Percentiles rank a stretch among this genome's conserved stretches.
Evolutionary conservation across 2,888 invertebrate genomes (phyloP).

Genomic region (Pammene aurita): DNA sequence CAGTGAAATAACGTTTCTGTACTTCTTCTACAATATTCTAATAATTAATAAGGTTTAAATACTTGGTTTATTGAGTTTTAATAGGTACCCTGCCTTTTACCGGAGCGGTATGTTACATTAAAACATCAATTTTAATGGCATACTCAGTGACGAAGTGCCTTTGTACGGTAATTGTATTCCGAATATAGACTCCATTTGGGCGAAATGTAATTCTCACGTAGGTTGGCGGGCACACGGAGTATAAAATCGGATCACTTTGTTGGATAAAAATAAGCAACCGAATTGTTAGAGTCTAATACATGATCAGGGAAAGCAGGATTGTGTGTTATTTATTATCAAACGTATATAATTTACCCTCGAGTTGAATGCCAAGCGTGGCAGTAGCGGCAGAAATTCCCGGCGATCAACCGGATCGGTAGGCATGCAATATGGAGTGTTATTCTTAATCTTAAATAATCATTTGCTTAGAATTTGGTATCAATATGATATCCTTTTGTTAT

Average conservation of each 20-base stretch:
- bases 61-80: neutral
- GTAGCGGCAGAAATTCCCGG: constrained; percentile 9
- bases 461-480: no score
- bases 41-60: no score
- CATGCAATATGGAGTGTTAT: constrained; percentile 7
- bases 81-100: constrained; percentile 1
- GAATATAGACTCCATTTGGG: constrained; percentile 31
- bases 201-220: constrained; percentile 32
- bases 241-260: constrained; percentile 13
- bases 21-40: no score
- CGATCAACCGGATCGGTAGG: neutral
- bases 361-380: neutral
- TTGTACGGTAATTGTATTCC: constrained; percentile 29
- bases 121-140: constrained; percentile 28
- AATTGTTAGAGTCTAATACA: constrained; percentile 1
- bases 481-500: no score
- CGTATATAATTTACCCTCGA: no score
- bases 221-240: constrained; percentile 2
- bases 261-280: neutral
- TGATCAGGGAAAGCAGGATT: neutral
- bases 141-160: constrained; percentile 8
- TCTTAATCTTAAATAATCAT: no score
- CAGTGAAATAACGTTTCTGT: no score
- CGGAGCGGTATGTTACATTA: constrained; percentile 4
- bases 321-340: neutral